Conservation (phyloP, 2,113 vertebrate genomes). For the Antechinus stuartii region DNA sequence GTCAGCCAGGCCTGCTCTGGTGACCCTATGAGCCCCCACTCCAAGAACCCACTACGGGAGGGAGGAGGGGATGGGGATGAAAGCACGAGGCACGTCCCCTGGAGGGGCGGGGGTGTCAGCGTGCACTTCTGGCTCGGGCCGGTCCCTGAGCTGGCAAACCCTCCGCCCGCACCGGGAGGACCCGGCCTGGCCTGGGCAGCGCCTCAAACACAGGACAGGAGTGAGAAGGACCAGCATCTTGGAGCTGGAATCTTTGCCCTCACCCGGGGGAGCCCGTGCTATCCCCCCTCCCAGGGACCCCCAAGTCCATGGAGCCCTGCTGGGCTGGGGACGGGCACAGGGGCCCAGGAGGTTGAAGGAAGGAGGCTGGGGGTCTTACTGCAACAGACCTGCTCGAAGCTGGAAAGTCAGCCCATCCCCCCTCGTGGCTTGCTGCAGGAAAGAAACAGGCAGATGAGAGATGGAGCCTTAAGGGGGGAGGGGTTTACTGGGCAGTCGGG, state of each 20-base stretch:
- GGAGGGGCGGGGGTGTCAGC: background rate
- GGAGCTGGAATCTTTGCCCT: background rate
- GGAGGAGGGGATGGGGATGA: background rate
- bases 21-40: too few relatives aligned
- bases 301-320: background rate
- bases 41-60: background rate
- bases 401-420: slow-evolving; percentile 94
- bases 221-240: background rate
- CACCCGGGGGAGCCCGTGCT: background rate
- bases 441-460: slow-evolving; percentile 18
- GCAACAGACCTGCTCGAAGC: slow-evolving; percentile 87
- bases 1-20: background rate
- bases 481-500: fast-evolving
- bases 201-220: background rate
- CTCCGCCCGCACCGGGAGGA: background rate
- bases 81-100: background rate
- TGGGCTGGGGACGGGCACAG: background rate
- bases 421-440: slow-evolving; percentile 90
- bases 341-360: slow-evolving; percentile 16
- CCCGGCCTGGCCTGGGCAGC: background rate
- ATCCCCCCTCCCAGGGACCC: background rate
- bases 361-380: slow-evolving; percentile 69
- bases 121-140: background rate
- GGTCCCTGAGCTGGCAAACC: background rate
- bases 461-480: background rate